phyloP scores from a whole-genome alignment of 2,113 vertebrate species.

The Notothenia rossii region DNA sequence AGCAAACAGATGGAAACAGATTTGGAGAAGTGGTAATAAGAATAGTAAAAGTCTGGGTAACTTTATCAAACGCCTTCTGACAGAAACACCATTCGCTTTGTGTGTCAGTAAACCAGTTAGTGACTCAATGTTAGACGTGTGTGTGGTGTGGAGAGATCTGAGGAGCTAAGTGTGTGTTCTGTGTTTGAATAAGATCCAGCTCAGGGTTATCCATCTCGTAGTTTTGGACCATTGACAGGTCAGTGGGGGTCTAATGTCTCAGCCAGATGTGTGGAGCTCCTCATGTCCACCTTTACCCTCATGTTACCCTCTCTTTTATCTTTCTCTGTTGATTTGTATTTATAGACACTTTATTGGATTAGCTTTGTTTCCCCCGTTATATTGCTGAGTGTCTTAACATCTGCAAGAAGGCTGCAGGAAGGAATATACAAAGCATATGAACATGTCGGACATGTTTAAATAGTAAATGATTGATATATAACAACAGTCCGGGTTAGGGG shows the following conservation, averaged over 20 bases:
- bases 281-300: constrained; percentile 27
- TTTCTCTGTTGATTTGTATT: constrained; percentile 3
- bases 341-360: constrained; percentile 4
- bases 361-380: not conserved
- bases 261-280: constrained; percentile 61
- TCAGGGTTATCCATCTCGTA: constrained; percentile 58
- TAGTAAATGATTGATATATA: no score
- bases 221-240: constrained; percentile 39
- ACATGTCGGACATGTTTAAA: not conserved
- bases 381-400: not conserved
- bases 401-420: not conserved
- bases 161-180: constrained; percentile 28
- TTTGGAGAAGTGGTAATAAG: constrained; percentile 3
- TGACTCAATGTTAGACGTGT: no score
- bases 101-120: constrained; percentile 1
- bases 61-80: constrained; percentile 21
- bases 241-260: constrained; percentile 60
- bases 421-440: not conserved
- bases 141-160: not conserved
- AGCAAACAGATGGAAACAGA: constrained; percentile 52
- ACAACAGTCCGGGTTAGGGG: no score
- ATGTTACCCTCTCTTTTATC: not conserved
- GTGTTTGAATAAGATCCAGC: constrained; percentile 31
- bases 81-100: not conserved
- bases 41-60: constrained; percentile 33